phyloP scores from a whole-genome alignment of 2,888 invertebrate genomes.

The Mythimna vitellina region DNA sequence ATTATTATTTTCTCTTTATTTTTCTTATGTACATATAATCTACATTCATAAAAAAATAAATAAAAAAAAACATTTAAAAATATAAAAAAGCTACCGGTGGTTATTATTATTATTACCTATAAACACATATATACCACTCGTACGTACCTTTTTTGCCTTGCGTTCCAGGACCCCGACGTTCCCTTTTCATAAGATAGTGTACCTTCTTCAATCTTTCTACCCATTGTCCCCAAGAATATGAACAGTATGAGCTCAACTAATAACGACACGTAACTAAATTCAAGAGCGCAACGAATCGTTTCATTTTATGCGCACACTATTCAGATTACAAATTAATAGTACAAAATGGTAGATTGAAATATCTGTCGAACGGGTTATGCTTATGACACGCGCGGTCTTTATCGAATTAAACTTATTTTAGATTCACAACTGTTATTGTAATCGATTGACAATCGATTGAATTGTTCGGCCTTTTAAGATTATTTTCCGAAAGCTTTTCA shows the following conservation, averaged over 20 bases:
- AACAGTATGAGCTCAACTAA: constrained; percentile 72
- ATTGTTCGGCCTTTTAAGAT: neutral
- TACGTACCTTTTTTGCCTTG: too few species aligned
- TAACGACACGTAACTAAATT: constrained; percentile 86
- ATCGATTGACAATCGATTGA: neutral
- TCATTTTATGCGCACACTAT: constrained; percentile 74
- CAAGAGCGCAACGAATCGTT: constrained; percentile 83
- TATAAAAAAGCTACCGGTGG: too few species aligned
- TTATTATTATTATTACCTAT: too few species aligned
- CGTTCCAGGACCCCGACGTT: too few species aligned
- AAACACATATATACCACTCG: too few species aligned
- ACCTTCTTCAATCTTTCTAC: constrained; percentile 19
- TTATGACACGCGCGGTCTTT: constrained; percentile 53
- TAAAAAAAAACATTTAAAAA: too few species aligned
- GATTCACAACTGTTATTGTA: constrained; percentile 23
- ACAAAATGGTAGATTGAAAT: constrained; percentile 65
- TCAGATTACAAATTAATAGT: constrained; percentile 71
- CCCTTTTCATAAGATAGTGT: neutral
- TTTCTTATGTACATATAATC: too few species aligned
- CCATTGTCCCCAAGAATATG: constrained; percentile 23
- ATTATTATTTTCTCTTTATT: too few species aligned
- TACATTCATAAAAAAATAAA: too few species aligned
- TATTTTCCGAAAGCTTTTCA: neutral
- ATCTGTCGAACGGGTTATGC: constrained; percentile 56
- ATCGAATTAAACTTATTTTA: constrained; percentile 27